Percentiles rank a stretch among this genome's conserved stretches.
phyloP scores from a whole-genome alignment of 2,888 invertebrate species.

The Eupithecia exiguata region DNA sequence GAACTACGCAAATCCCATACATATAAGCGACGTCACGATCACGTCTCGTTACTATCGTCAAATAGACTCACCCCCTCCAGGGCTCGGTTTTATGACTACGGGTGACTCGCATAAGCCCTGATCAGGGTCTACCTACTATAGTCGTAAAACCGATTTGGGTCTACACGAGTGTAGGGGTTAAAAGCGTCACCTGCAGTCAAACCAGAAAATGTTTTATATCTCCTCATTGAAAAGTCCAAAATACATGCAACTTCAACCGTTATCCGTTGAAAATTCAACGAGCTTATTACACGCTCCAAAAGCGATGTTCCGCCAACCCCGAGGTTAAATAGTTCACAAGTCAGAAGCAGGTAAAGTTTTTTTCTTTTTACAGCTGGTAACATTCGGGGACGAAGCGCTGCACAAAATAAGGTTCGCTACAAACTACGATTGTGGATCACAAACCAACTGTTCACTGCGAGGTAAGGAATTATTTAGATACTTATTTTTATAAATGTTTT shows the following conservation, averaged over 20 bases:
- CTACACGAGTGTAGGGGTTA: neutral
- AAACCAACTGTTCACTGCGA: slow-evolving; percentile 71
- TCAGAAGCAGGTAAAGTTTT: slow-evolving; percentile 8
- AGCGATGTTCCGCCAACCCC: neutral
- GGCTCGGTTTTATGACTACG: too few relatives aligned
- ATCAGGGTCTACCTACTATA: too few relatives aligned
- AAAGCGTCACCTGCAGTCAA: neutral
- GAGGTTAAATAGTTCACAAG: slow-evolving; percentile 8
- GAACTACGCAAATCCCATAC: too few relatives aligned
- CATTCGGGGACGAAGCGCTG: slow-evolving; percentile 70
- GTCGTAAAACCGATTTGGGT: too few relatives aligned
- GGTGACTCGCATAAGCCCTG: too few relatives aligned
- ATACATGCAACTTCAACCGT: neutral
- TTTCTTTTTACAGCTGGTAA: slow-evolving; percentile 71
- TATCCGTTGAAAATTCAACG: neutral
- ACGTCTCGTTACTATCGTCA: too few relatives aligned
- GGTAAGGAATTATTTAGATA: slow-evolving; percentile 56
- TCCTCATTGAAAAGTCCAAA: neutral
- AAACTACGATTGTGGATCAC: slow-evolving; percentile 74
- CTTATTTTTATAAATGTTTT: neutral
- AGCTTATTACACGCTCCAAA: neutral
- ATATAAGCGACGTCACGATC: too few relatives aligned
- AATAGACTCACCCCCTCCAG: too few relatives aligned
- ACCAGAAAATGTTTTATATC: neutral
- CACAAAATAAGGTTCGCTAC: slow-evolving; percentile 71